These are phyloP conservation scores for Phodopus roborovskii DNA, from an alignment of 2,113 vertebrate genomes.

Conservation along the genomic window DNA sequence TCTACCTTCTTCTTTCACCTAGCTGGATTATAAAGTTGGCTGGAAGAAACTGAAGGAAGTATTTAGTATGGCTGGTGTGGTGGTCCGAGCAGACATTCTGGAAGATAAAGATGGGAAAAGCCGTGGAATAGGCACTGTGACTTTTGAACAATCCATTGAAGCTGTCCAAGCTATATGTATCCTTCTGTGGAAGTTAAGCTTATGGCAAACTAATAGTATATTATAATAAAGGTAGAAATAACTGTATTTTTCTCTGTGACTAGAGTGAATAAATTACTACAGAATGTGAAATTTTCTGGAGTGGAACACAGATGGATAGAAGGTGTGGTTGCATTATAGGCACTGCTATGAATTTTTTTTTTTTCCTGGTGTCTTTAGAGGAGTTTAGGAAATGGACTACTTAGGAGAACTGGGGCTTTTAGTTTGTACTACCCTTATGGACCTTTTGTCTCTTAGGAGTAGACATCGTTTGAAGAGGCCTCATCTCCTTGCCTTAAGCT, in stretches of 20 bases:
- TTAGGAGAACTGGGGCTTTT: not conserved
- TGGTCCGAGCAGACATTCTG: conserved; percentile 94
- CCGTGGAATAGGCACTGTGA: conserved; percentile 96
- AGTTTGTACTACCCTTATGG: not conserved
- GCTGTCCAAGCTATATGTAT: conserved; percentile 99
- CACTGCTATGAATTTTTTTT: not conserved
- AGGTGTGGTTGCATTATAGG: not conserved
- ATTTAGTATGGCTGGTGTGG: conserved; percentile 96
- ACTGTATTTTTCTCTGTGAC: not conserved
- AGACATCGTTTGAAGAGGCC: conserved; percentile 15
- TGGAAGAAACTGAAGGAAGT: conserved; percentile 99
- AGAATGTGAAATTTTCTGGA: not conserved
- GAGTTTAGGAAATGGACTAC: not conserved
- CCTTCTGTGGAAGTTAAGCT: conserved; percentile 83
- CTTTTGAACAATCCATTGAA: conserved; percentile 97
- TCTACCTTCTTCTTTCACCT: conserved; percentile 58
- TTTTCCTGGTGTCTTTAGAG: not conserved
- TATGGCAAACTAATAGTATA: not conserved
- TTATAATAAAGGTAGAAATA: not conserved
- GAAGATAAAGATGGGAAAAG: conserved; percentile 99
- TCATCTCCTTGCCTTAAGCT: not conserved
- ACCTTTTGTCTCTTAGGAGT: not conserved
- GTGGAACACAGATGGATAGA: not conserved
- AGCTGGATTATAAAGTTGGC: conserved; percentile 99
- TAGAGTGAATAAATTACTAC: not conserved